These are phyloP conservation scores for Sisyra terminalis DNA, from an alignment of 2,888 invertebrate species.

Conservation along the genomic window DNA sequence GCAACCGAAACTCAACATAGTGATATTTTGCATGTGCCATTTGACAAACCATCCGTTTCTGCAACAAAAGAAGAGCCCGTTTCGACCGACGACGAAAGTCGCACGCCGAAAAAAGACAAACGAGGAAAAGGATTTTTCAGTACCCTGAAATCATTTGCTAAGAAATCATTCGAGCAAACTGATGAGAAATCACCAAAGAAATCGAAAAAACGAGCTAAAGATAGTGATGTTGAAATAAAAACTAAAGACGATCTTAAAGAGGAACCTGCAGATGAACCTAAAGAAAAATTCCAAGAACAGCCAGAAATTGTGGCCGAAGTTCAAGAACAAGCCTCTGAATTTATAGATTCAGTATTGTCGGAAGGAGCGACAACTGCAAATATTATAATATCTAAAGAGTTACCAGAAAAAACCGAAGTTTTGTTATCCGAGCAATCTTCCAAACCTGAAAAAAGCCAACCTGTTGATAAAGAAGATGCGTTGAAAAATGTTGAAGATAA, in stretches of 20 bases:
- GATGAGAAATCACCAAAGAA: constrained; percentile 20
- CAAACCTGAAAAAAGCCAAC: not conserved
- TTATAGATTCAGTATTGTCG: constrained; percentile 1
- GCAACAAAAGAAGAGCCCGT: constrained; percentile 7
- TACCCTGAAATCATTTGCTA: constrained; percentile 24
- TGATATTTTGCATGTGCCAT: not conserved
- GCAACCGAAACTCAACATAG: constrained; percentile 19
- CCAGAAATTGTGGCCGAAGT: constrained; percentile 9
- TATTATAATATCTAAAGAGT: not conserved
- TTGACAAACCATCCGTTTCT: not conserved
- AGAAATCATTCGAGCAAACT: constrained; percentile 24
- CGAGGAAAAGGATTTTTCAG: constrained; percentile 23
- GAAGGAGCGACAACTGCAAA: constrained; percentile 1
- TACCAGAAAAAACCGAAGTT: constrained; percentile 1
- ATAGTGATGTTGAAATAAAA: not conserved
- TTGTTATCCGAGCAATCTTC: too few species aligned
- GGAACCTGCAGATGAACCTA: not conserved
- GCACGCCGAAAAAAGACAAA: constrained; percentile 20
- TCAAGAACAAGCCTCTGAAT: constrained; percentile 2
- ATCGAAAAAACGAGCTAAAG: constrained; percentile 14
- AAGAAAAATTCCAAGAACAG: constrained; percentile 11
- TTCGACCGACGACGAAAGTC: constrained; percentile 4
- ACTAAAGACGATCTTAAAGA: constrained; percentile 1
- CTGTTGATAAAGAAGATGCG: constrained; percentile 2
- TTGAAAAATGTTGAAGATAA: constrained; percentile 8